Evolutionary conservation across 2,113 vertebrate species (phyloP).

Genomic region (Solea solea): DNA sequence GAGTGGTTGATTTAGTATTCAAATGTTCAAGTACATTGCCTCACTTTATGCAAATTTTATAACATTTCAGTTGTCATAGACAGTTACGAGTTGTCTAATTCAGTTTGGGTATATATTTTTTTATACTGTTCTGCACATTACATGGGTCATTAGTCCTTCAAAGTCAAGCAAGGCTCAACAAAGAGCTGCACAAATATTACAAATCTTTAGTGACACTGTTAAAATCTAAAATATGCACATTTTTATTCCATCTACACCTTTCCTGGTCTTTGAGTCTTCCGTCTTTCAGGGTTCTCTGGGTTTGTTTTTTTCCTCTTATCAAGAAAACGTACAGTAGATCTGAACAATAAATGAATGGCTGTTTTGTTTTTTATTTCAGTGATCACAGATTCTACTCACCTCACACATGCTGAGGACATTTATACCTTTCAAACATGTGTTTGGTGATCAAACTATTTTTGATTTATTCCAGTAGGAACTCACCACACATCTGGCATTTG

Average conservation of each 20-base stretch:
- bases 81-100: not conserved
- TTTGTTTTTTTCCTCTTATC: slow-evolving; percentile 5
- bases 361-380: slow-evolving; percentile 3
- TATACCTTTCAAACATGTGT: slow-evolving; percentile 26
- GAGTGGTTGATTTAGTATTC: slow-evolving; percentile 39
- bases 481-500: slow-evolving; percentile 28
- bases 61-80: not conserved
- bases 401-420: not conserved
- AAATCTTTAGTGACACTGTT: slow-evolving; percentile 3
- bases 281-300: not conserved
- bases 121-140: not conserved
- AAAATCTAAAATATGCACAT: slow-evolving; percentile 20
- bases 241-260: not conserved
- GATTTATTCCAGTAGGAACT: slow-evolving; percentile 27
- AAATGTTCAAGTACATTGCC: slow-evolving; percentile 30
- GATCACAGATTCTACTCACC: not conserved
- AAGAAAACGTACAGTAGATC: slow-evolving; percentile 39
- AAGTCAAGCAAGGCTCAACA: slow-evolving; percentile 12
- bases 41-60: slow-evolving; percentile 18
- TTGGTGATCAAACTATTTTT: slow-evolving; percentile 8
- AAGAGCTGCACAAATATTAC: slow-evolving; percentile 32
- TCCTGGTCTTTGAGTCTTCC: not conserved
- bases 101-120: slow-evolving; percentile 7
- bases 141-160: slow-evolving; percentile 16
- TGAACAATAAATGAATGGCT: slow-evolving; percentile 40